Percentiles rank a stretch among this genome's conserved stretches.
Conservation (phyloP, 2,888 invertebrate species). For the Erebia aethiops region DNA sequence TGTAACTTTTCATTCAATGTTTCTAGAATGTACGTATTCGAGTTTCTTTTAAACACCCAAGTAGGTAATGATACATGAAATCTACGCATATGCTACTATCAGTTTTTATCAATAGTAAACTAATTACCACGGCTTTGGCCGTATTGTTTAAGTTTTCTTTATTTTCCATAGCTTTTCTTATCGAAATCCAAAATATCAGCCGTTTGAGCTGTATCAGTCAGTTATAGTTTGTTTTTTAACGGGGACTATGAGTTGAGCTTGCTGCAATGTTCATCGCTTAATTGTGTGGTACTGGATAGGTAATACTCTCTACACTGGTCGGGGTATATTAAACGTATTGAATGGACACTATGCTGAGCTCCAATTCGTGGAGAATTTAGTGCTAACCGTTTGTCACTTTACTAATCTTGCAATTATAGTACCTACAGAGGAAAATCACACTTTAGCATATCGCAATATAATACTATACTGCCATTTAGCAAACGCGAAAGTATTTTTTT, state of each 20-base stretch:
- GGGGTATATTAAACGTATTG: conserved; percentile 7
- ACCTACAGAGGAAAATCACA: background rate
- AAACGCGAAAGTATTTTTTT: no score
- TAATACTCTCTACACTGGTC: background rate
- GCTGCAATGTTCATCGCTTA: background rate
- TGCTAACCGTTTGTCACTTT: background rate
- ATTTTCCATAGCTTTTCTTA: no score
- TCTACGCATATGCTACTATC: background rate
- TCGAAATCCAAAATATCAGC: no score
- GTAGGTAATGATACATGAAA: background rate
- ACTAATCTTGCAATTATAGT: conserved; percentile 4
- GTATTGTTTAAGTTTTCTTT: no score
- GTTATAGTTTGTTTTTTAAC: background rate
- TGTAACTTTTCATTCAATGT: background rate
- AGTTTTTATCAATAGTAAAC: background rate
- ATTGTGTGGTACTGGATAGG: background rate
- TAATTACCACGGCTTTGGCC: no score
- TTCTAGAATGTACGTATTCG: background rate
- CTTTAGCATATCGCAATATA: background rate
- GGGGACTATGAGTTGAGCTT: background rate
- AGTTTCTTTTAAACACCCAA: background rate
- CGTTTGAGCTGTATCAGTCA: background rate
- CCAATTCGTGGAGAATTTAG: background rate
- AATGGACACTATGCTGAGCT: background rate
- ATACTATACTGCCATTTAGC: no score